Conservation (phyloP, 2,113 vertebrate species). For the mouse (Mus musculus) region DNA sequence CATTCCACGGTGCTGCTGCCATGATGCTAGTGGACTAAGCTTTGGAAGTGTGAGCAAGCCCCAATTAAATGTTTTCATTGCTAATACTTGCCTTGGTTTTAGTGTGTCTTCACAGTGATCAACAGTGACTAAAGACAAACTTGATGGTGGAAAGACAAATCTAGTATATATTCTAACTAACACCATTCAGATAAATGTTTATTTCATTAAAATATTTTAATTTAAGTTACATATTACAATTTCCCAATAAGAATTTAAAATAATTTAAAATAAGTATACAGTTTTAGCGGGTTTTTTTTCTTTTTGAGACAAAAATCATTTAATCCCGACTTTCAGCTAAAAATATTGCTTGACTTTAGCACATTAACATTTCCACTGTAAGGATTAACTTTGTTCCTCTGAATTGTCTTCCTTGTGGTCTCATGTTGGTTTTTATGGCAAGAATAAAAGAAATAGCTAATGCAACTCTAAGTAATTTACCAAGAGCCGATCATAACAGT, state of each 20-base stretch:
- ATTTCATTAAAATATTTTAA: neutral
- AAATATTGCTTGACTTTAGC: neutral
- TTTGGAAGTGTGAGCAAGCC: neutral
- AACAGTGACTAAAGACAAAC: neutral
- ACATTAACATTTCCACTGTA: neutral
- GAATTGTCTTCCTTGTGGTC: neutral
- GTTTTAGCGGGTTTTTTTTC: neutral
- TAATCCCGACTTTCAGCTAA: neutral
- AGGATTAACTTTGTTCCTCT: neutral
- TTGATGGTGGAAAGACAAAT: no score
- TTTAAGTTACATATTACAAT: constrained; percentile 13
- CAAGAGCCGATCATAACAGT: neutral
- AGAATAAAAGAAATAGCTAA: neutral
- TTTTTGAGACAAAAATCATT: neutral
- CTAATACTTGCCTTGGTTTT: neutral
- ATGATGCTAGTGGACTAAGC: neutral
- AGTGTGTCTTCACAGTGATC: neutral
- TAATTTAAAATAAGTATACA: neutral
- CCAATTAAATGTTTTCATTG: neutral
- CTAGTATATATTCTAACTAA: neutral
- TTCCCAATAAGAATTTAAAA: neutral
- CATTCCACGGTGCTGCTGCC: no score
- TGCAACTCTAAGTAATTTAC: neutral
- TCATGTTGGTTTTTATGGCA: neutral
- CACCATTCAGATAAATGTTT: neutral